Percentiles rank a stretch among this genome's conserved stretches.
Conservation (phyloP, 92 coral and sea anemone species). For the Porites evermanni region DNA sequence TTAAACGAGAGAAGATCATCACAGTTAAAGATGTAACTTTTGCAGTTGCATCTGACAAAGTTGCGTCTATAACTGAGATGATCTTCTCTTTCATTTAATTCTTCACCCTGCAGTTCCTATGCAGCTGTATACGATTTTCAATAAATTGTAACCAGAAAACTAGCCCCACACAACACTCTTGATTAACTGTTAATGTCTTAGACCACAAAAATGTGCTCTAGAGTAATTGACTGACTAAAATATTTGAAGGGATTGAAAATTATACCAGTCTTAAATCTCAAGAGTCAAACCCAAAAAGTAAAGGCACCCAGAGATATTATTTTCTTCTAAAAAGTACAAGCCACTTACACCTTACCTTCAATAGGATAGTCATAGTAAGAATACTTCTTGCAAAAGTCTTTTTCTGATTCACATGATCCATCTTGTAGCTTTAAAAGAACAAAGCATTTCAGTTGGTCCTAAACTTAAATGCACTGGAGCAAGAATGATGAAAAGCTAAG, state of each 20-base stretch:
- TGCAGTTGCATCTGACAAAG: no score
- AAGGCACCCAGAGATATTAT: neutral
- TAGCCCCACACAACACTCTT: neutral
- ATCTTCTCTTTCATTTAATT: no score
- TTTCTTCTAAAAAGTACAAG: neutral
- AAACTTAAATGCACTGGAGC: neutral
- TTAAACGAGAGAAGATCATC: no score
- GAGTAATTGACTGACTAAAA: neutral
- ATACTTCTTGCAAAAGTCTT: constrained; percentile 65
- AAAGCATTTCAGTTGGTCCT: neutral
- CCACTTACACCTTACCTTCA: constrained; percentile 73
- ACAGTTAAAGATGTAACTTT: no score
- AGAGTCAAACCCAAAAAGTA: neutral
- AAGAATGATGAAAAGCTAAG: neutral
- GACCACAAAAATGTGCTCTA: no score
- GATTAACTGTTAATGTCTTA: no score
- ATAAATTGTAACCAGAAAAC: no score
- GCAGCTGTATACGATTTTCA: no score
- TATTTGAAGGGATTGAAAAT: neutral
- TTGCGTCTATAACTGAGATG: no score
- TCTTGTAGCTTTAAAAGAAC: constrained; percentile 56
- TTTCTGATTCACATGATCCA: constrained; percentile 69
- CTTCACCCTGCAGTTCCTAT: no score
- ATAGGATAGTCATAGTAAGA: constrained; percentile 85
- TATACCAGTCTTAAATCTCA: neutral